Base-by-base conservation (phyloP, 2,888 invertebrate genomes). In the Agriopis leucophaearia region DNA sequence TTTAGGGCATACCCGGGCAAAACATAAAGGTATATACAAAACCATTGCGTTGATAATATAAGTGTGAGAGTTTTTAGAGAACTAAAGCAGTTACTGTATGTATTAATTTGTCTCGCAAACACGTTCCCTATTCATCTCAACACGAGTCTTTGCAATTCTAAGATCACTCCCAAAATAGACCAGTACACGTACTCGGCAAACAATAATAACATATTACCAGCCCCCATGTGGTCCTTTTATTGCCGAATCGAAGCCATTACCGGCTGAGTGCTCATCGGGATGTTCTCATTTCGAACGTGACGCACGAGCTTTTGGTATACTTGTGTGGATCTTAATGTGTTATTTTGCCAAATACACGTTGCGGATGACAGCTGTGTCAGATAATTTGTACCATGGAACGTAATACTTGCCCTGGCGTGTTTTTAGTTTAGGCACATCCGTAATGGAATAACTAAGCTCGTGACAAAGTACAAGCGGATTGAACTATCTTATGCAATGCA, bases 231-330 rank as follows among this genome's bases (percentile, higher is more conserved):
- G 72, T 68, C 67, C 64, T 71, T 74, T 74, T 74, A 74, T 74
- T 69, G 69, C 57, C 58, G 62, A 67, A 74, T 73, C 73, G 73
- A 66, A 59, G 64, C 69, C 69, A 74, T 74, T 74, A 74, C 70
- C 18, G 69, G 60, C 47, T 54, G 71, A 72, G 71, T 75, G 71
- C 68, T 67, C 68, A 73, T 73, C 71, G 65, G 72, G 68, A 68
- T 64, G 68, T 69, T 70, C 76, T 61, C 73, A 71, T 76, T 76
- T 69, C 62, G 72, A 71, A 78, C 76, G 79, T 78, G 73, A 66
- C 63, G 63, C 57, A 55, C 40, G 48, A 48, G 51, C 54, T 67
- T 58, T 63, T 63, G 52, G 58, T 63, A 18, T 57, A 57, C 42
- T 56, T 42, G 51, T 62, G 38, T 66, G 27, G 50, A 58, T 51